Conservation (phyloP, 2,888 invertebrate species). For the Diploptera punctata region DNA sequence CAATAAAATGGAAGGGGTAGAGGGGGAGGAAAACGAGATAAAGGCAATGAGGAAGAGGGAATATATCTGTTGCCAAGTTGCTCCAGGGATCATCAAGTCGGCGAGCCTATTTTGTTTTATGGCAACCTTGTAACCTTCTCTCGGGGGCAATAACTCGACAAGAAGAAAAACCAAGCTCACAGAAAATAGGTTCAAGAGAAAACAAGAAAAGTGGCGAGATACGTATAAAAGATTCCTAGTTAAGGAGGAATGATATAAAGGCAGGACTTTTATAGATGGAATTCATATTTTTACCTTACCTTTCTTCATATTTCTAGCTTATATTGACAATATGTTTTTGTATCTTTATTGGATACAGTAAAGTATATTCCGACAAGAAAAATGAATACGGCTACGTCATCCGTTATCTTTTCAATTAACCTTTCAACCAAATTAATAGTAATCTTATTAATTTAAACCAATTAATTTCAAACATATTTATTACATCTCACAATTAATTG, state of each 20-base stretch:
- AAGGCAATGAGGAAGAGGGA: slow-evolving; percentile 1
- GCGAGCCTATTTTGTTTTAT: slow-evolving; percentile 31
- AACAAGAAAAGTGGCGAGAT: neutral
- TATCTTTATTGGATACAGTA: too few relatives aligned
- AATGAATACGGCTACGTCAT: too few relatives aligned
- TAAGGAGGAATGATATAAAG: neutral
- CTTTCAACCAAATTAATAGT: too few relatives aligned
- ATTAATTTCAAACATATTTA: too few relatives aligned
- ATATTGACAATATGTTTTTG: neutral
- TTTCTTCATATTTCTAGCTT: neutral
- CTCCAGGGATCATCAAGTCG: slow-evolving; percentile 25
- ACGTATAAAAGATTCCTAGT: slow-evolving; percentile 11
- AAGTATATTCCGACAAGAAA: too few relatives aligned
- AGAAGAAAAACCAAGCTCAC: neutral
- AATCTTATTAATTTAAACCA: too few relatives aligned
- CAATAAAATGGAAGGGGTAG: neutral
- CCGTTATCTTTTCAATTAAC: too few relatives aligned
- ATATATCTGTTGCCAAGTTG: slow-evolving; percentile 20
- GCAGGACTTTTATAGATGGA: neutral
- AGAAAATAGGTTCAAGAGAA: slow-evolving; percentile 11
- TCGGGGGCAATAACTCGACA: slow-evolving; percentile 20
- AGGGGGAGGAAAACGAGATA: neutral
- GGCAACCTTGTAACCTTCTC: slow-evolving; percentile 13
- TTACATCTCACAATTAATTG: too few relatives aligned
- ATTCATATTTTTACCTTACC: slow-evolving; percentile 3